A percentile compares a stretch with the other conserved stretches of the same genome.
Evolutionary conservation across 2,113 vertebrate species (phyloP).

Genomic region (Taurulus bubalis): DNA sequence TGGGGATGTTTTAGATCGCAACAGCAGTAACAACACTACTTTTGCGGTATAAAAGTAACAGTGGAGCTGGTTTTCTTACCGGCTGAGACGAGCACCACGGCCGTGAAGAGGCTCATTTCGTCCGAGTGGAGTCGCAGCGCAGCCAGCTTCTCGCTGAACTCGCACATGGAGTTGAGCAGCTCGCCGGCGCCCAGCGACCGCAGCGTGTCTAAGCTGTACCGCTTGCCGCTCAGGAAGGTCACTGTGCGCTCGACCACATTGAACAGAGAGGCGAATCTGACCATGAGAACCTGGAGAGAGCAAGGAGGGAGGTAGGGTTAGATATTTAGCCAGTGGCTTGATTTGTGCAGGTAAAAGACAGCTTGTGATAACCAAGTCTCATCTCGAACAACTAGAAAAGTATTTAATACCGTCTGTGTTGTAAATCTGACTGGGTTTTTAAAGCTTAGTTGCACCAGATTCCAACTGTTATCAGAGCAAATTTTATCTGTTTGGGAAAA

Average conservation of each 20-base stretch:
- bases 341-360: not conserved
- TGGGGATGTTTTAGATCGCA: not conserved
- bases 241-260: slow-evolving; percentile 92
- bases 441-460: no score
- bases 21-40: no score
- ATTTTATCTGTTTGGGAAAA: no score
- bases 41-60: not conserved
- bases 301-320: no score
- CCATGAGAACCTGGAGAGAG: slow-evolving; percentile 92
- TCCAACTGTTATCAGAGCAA: no score
- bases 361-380: not conserved
- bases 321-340: not conserved
- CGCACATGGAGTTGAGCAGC: slow-evolving; percentile 96
- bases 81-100: slow-evolving; percentile 96
- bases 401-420: not conserved
- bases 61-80: slow-evolving; percentile 82
- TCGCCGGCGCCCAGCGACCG: slow-evolving; percentile 93
- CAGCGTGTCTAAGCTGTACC: slow-evolving; percentile 91
- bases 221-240: slow-evolving; percentile 95
- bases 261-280: slow-evolving; percentile 95
- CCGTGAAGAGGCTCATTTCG: slow-evolving; percentile 97
- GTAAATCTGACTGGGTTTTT: no score
- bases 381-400: not conserved
- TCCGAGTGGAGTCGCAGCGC: slow-evolving; percentile 91
- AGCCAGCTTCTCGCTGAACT: slow-evolving; percentile 97